Base-by-base conservation (phyloP, 2,888 invertebrate genomes). In the Hoplodrina blanda region DNA sequence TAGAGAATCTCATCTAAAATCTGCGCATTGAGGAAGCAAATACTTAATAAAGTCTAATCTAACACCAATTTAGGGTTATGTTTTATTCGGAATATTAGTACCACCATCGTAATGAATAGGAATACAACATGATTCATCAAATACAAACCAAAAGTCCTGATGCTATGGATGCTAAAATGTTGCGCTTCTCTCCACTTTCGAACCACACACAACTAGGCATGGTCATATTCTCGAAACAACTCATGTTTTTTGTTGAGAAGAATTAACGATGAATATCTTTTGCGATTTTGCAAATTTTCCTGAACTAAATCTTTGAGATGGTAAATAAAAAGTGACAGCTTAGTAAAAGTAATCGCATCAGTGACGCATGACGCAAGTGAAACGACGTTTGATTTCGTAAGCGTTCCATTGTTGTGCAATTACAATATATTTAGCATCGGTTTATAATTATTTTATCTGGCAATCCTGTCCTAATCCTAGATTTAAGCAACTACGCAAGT, bases 171-270 rank as follows among this genome's bases (percentile, higher is more conserved):
- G 98, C 98, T 69, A 99, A 94, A 53, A 98, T 97, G 94, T 99
- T 99, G 84, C 99, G 96, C 89, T 97, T 98, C 81, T 98, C 98
- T 19, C 98, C 98, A 81, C 97, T 97, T 88, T 99, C 98, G 81
- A 98, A 97, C 97, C 98, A 98, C 84, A 98, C 97, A 92, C 98
- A 98, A 19, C 97, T 96, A 1, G 97, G 97, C 88, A 98, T 96
- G 71, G 97, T 97, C 65, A 98, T 91, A 93, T 98, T 98, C 87
- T 98, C 98, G 60, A 98, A 96, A 88, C 98, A 97, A 84, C 97
- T 94, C 97, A 97, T 97, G 69, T 84, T 91, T 72, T 63, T 69
- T 69, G 68, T 65, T 59, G 50, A 72, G 65, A 69, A 72, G 55
- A 77, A 73, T 52, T 56, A 62, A 60, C 19, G 25, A 60, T n/a